A percentile compares a stretch with the other conserved stretches of the same genome.
Conservation (phyloP, 2,113 vertebrate genomes). For the Pachyramphus minor region DNA sequence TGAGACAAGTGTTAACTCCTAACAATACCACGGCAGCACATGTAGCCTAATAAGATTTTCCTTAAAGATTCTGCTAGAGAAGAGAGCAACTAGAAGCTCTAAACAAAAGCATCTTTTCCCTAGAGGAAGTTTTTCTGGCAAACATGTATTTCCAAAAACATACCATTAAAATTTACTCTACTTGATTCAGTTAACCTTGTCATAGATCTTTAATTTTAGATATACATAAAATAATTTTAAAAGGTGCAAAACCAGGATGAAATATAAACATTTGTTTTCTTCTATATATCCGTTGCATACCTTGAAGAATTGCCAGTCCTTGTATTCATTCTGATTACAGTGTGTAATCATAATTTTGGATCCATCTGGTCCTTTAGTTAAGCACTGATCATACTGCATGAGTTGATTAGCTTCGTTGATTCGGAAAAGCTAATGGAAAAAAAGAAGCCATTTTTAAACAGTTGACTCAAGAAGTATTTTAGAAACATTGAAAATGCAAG, state of each 20-base stretch:
- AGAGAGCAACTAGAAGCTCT: background rate
- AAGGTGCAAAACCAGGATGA: background rate
- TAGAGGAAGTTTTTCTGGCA: background rate
- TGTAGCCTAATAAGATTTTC: background rate
- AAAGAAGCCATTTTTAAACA: background rate
- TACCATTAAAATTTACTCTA: background rate
- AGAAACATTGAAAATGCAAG: background rate
- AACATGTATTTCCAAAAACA: background rate
- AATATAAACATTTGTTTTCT: background rate
- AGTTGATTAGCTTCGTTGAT: slow-evolving; percentile 96
- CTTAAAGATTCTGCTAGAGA: background rate
- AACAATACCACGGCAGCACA: background rate
- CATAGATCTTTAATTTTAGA: background rate
- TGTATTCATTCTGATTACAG: slow-evolving; percentile 88
- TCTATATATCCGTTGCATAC: slow-evolving; percentile 63
- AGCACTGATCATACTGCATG: slow-evolving; percentile 97
- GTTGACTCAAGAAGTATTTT: background rate
- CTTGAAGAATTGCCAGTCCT: slow-evolving; percentile 96
- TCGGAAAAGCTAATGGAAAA: slow-evolving; percentile 85
- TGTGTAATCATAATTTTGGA: slow-evolving; percentile 88
- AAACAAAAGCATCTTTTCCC: background rate
- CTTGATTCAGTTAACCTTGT: background rate
- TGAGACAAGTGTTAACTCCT: background rate
- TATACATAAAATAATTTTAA: background rate
- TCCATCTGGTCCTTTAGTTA: slow-evolving; percentile 85